Evolutionary conservation across 2,888 invertebrate species (phyloP).

Genomic region (Drosophila mimetica): DNA sequence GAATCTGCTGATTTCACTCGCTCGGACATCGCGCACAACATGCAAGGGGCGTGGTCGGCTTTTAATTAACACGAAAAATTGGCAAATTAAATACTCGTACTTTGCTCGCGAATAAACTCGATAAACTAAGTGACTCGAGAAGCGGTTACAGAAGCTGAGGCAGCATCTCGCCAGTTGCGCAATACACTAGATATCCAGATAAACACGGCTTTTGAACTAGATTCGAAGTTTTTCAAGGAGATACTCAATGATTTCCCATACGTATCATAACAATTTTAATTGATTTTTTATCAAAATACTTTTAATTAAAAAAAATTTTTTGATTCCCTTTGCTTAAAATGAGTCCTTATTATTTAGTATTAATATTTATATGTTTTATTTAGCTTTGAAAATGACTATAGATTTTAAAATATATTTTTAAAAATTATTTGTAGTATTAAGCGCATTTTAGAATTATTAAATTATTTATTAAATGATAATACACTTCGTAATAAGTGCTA

Average conservation of each 20-base stretch:
- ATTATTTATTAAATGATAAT: too few relatives aligned
- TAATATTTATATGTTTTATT: background rate
- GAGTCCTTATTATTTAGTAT: background rate
- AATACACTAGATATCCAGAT: conserved; percentile 2
- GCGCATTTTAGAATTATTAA: too few relatives aligned
- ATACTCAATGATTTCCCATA: background rate
- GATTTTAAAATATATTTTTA: too few relatives aligned
- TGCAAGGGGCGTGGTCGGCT: conserved; percentile 57
- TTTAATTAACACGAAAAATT: conserved; percentile 49
- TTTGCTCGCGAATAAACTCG: conserved; percentile 7
- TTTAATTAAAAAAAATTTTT: too few relatives aligned
- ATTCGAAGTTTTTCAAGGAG: background rate
- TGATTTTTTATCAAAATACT: background rate
- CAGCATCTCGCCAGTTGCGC: conserved; percentile 10
- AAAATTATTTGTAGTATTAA: too few relatives aligned
- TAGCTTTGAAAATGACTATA: too few relatives aligned
- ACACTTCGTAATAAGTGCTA: too few relatives aligned
- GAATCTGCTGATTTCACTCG: conserved; percentile 41
- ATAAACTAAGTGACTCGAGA: conserved; percentile 23
- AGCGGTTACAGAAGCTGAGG: conserved; percentile 32
- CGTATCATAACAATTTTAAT: too few relatives aligned
- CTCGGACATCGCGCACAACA: conserved; percentile 39
- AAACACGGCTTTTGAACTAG: conserved; percentile 3
- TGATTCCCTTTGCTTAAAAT: background rate
- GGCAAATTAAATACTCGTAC: conserved; percentile 35